A percentile compares a stretch with the other conserved stretches of the same genome.
Conservation (phyloP, 1,140 invertebrate genomes). For the Pseudomyrmex concolor region DNA sequence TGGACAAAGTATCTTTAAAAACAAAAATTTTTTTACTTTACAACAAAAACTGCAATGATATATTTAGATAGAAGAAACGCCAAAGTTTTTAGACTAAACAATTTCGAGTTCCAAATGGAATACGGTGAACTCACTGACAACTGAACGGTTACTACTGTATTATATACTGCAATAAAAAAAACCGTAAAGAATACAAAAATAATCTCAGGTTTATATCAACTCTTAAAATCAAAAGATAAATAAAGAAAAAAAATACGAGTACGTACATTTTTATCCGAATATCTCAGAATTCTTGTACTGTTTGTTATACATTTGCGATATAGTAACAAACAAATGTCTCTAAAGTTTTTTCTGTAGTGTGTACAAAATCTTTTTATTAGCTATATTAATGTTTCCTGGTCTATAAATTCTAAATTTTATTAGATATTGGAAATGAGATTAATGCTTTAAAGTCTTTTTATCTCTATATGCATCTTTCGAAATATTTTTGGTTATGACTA, state of each 20-base stretch:
- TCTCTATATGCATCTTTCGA: conserved; percentile 58
- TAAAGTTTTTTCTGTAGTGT: conserved; percentile 60
- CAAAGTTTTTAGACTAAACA: too few species aligned
- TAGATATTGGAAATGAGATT: conserved; percentile 62
- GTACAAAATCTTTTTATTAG: conserved; percentile 68
- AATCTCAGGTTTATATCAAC: conserved; percentile 58
- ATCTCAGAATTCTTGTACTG: conserved; percentile 62
- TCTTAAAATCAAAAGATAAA: conserved; percentile 60
- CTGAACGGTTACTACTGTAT: too few species aligned
- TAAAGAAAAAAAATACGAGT: conserved; percentile 62
- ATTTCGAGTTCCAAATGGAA: too few species aligned
- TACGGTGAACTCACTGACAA: too few species aligned
- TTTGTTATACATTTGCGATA: conserved; percentile 64
- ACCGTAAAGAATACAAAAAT: too few species aligned
- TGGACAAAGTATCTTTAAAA: too few species aligned
- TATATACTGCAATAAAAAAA: too few species aligned
- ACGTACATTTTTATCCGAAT: background rate
- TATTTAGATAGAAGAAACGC: too few species aligned
- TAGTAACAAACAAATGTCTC: conserved; percentile 71
- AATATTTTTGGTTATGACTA: conserved; percentile 69
- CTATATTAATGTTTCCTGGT: conserved; percentile 55
- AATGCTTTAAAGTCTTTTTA: conserved; percentile 67
- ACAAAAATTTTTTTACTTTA: too few species aligned
- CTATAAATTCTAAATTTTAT: conserved; percentile 59
- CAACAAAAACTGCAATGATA: too few species aligned